Conservation (phyloP, 2,797 vertebrate genomes). For the Halcyon chelicuti region DNA sequence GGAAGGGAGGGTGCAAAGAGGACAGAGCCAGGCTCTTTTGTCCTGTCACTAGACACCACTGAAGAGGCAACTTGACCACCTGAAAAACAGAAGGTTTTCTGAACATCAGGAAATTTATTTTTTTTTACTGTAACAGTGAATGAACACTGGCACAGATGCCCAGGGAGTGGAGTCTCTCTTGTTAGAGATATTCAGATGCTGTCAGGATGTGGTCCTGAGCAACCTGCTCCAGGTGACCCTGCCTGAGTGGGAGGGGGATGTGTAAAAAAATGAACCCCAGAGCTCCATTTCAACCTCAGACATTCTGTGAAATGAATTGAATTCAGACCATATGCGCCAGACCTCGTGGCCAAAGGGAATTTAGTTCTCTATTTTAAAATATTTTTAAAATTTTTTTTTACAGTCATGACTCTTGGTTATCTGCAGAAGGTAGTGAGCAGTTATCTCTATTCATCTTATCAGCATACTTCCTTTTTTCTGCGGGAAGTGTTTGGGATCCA, state of each 20-base stretch:
- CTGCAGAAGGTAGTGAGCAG: background rate
- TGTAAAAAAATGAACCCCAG: background rate
- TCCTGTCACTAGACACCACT: no score
- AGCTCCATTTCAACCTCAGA: background rate
- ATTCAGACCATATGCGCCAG: background rate
- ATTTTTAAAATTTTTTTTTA: background rate
- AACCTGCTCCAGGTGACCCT: background rate
- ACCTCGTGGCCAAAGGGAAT: background rate
- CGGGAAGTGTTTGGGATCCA: background rate
- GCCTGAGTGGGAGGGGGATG: rapidly evolving
- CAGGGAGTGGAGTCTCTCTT: no score
- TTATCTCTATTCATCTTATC: background rate
- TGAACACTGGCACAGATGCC: background rate
- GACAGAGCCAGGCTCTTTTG: background rate
- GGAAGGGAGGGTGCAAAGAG: background rate
- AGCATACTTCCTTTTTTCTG: background rate
- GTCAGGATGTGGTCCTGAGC: background rate
- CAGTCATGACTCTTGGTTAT: background rate
- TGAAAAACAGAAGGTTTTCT: background rate
- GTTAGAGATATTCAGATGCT: background rate
- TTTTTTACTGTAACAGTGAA: background rate
- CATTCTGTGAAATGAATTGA: background rate
- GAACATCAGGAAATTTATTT: background rate
- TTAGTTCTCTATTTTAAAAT: background rate
- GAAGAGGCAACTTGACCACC: background rate